Percentiles rank a stretch among this genome's conserved stretches.
phyloP scores from a whole-genome alignment of 2,113 vertebrate genomes.

The Clinocottus analis region DNA sequence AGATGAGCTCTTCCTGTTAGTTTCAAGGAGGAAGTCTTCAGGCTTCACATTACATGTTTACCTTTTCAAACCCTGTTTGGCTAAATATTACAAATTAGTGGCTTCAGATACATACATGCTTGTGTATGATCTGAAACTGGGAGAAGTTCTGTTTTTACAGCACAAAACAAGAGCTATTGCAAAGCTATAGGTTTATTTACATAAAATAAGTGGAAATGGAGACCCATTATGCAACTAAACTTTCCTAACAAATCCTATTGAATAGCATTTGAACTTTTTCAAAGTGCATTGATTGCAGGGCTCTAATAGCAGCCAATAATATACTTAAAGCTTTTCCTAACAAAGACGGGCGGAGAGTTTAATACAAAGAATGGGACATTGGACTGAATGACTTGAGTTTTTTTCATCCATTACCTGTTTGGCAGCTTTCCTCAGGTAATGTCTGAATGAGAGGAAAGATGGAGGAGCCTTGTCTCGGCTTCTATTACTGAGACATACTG shows the following conservation, averaged over 20 bases:
- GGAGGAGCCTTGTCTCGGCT: conserved; percentile 52
- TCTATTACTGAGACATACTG: conserved; percentile 55
- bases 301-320: conserved; percentile 25
- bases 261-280: conserved; percentile 21
- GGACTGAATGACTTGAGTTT: conserved; percentile 29
- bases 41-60: conserved; percentile 50
- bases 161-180: not conserved
- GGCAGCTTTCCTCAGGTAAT: conserved; percentile 48
- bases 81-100: conserved; percentile 21
- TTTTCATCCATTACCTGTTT: conserved; percentile 50
- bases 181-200: not conserved
- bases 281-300: conserved; percentile 17
- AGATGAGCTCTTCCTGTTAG: conserved; percentile 56
- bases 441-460: conserved; percentile 52
- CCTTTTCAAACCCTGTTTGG: conserved; percentile 13
- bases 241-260: not conserved
- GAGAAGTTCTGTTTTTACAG: not conserved
- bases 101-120: not conserved
- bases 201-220: not conserved
- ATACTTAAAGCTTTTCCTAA: conserved; percentile 18
- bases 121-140: conserved; percentile 6
- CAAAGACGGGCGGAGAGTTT: not conserved
- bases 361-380: conserved; percentile 21
- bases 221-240: not conserved
- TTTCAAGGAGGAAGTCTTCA: conserved; percentile 47